Evolutionary conservation across 2,888 invertebrate species (phyloP), one percentile per base, ranked within the genome.

Genomic region (Ashinkailepas kermadecensis): DNA sequence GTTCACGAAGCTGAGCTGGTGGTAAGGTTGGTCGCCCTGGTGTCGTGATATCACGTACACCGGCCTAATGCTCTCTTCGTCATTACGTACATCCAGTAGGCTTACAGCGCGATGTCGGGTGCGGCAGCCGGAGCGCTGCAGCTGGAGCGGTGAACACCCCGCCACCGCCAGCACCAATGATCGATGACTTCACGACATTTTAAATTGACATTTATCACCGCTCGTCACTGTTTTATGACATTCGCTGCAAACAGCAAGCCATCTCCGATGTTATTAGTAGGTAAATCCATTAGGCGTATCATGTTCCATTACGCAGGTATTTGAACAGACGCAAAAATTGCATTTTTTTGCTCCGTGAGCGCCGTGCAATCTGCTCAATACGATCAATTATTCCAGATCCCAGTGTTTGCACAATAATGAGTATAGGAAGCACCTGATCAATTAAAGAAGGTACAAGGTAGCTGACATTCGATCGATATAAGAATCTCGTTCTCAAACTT

Each of bases 141-240:
- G 39, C 4, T 1, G 39, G 39, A 39, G 39, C 39, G 39, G 39
- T 39, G 39, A 39, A 39, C 39, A 39, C 39, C 39, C 39, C 39
- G 39, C 39, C 39, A 39, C 39, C 39, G 4, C 39, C 39, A 39
- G 39, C 39, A 39, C 39, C 39, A 39, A 39, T 39, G 39, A 80
- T 80, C 4, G 54, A 65, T 21, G 58, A 12, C 18, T 25, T 15
- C n/a, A 59, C 56, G 39, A 64, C 80, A 23, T 54, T 56, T 21
- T 21, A 54, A 74, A 74, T 74, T 56, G 74, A 74, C 74, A 56
- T 74, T 74, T 74, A 74, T n/a, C 21, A 21, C 56, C 74, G 13
- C 11, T 21, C 56, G 74, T 56, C 54, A 74, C 54, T 3, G 54
- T 56, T 70, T 74, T 74, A 74, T 74, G 74, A 56, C 74, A 21